Evolutionary conservation across 2,888 invertebrate species (phyloP), one percentile per base, ranked within the genome.

Genomic region (Machimus atricapillus): DNA sequence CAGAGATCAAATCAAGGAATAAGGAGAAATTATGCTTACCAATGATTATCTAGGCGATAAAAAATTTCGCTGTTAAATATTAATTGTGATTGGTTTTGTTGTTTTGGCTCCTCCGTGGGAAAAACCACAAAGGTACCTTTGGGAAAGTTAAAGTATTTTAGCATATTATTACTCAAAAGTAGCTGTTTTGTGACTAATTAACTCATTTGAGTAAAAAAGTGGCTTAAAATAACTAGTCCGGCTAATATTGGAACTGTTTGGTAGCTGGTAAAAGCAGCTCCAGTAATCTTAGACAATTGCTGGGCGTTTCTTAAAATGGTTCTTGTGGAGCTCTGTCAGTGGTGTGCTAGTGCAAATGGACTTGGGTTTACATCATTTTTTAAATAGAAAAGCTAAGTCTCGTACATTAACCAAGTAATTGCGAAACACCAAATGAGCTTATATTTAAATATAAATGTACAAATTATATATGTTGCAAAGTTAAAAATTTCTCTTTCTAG

Each of bases 401-500:
- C 1, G 1, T 8, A 1, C n/a, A 52, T n/a, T 52, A n/a, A n/a
- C 1, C n/a, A 52, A n/a, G 14, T 0, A 52, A 8, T 52, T 46
- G 43, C 43, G 43, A 12, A 52, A n/a, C 52, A n/a, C 52, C n/a
- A 7, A 16, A n/a, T n/a, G 1, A n/a, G n/a, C 19, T 46, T 14
- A 14, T 14, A 16, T 46, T 46, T 46, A 46, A 46, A 46, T 46
- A 46, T 46, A 16, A 14, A n/a, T 52, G n/a, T 5, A n/a, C n/a
- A 5, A n/a, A n/a, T 52, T 52, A 6, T n/a, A 52, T 52, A 52
- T n/a, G 5, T 40, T 40, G 9, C 0, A 19, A 6, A 52, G 1
- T 19, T 66, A 2, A 56, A 56, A 19, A 66, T 27, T 66, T 27
- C 1, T 4, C 6, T 76, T 52, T 94, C 90, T 94, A 97, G 97